Evolutionary conservation across 2,888 invertebrate genomes (phyloP).

Genomic region (Congeria kusceri): DNA sequence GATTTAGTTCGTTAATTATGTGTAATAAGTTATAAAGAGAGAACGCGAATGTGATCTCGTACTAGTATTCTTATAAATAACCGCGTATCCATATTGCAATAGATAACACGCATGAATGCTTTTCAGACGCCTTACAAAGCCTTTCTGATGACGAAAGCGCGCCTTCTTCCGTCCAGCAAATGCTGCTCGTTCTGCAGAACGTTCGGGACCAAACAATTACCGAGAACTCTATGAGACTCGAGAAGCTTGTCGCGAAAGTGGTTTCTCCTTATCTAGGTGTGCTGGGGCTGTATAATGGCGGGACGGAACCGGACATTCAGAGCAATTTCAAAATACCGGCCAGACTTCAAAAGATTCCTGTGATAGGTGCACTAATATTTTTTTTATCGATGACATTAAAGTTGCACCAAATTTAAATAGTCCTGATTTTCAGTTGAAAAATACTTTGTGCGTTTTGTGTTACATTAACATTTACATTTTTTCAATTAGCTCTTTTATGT

Average conservation of each 20-base stretch:
- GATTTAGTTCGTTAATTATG: no score
- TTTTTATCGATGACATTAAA: no score
- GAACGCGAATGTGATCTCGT: no score
- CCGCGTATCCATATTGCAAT: no score
- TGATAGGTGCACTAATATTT: slow-evolving; percentile 45
- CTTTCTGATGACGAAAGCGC: slow-evolving; percentile 47
- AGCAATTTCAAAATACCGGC: slow-evolving; percentile 52
- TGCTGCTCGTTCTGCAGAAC: slow-evolving; percentile 78
- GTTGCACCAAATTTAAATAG: no score
- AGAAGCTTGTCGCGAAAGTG: slow-evolving; percentile 81
- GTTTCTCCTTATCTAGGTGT: slow-evolving; percentile 82
- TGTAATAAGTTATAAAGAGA: no score
- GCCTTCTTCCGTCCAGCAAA: slow-evolving; percentile 76
- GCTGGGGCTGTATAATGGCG: slow-evolving; percentile 81
- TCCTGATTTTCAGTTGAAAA: no score
- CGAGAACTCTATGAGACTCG: slow-evolving; percentile 81
- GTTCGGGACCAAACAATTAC: slow-evolving; percentile 81
- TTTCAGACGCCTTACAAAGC: slow-evolving; percentile 67
- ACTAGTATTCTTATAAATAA: no score
- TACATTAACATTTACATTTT: no score
- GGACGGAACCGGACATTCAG: slow-evolving; percentile 72
- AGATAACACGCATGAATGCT: neutral
- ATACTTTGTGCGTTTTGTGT: no score
- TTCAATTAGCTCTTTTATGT: no score
- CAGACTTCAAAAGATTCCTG: slow-evolving; percentile 26